Evolutionary conservation across 1,140 invertebrate genomes (phyloP).

Genomic region (Hylaeus anthracinus): DNA sequence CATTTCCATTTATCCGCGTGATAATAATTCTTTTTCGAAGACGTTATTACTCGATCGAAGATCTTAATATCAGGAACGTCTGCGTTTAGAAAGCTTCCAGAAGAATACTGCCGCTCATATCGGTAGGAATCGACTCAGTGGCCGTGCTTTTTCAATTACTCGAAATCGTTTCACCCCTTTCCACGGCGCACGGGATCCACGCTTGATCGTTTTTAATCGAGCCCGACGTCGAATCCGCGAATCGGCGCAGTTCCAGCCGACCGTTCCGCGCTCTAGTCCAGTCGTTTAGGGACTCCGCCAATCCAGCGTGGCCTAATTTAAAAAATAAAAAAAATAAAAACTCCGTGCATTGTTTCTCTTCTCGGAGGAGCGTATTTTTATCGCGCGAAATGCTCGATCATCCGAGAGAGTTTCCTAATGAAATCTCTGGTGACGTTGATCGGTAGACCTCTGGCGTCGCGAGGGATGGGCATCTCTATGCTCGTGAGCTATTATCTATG

Average conservation of each 20-base stretch:
- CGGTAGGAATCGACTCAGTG: not conserved
- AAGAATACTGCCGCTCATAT: not conserved
- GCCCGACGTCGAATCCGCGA: constrained; percentile 45
- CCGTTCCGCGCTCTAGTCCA: not conserved
- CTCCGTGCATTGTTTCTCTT: not conserved
- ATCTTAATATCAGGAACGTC: not conserved
- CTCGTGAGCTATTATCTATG: no score
- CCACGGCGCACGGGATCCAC: constrained; percentile 16
- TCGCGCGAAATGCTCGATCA: no score
- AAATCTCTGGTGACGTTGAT: no score
- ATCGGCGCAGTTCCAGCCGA: constrained; percentile 13
- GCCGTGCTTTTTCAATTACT: constrained; percentile 50
- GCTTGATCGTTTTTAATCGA: constrained; percentile 51
- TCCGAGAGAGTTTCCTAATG: not conserved
- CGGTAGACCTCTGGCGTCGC: no score
- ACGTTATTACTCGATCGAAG: not conserved
- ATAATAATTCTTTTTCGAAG: not conserved
- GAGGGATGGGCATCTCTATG: no score
- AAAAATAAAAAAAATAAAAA: constrained; percentile 45
- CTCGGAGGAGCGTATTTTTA: not conserved
- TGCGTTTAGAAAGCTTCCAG: not conserved
- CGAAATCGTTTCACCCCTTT: constrained; percentile 29
- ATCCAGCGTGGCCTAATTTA: constrained; percentile 44
- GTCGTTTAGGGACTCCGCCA: constrained; percentile 16
- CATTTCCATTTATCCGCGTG: no score